A percentile compares a stretch with the other conserved stretches of the same genome.
Conservation (phyloP, 2,113 vertebrate species). For the Varanus salvator region DNA sequence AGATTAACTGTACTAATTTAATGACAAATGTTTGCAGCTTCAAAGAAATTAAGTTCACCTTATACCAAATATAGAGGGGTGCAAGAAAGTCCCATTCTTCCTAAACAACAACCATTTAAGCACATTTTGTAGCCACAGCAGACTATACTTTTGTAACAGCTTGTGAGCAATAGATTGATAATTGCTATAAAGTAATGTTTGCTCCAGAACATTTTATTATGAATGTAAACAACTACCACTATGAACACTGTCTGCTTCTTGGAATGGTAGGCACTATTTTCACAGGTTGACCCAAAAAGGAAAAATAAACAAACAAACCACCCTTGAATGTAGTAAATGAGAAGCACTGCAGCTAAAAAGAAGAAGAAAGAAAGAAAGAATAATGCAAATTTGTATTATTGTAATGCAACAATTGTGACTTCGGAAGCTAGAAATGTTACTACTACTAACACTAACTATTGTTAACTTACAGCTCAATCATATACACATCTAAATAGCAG, state of each 20-base stretch:
- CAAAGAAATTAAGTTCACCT: constrained; percentile 4
- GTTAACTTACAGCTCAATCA: neutral
- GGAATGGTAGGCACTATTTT: neutral
- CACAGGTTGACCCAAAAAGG: neutral
- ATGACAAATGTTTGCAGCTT: constrained; percentile 23
- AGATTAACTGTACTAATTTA: neutral
- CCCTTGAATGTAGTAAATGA: neutral
- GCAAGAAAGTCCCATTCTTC: constrained; percentile 10
- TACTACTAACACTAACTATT: neutral
- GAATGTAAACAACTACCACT: neutral
- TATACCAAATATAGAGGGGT: neutral
- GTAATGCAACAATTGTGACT: neutral
- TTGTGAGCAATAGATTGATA: constrained; percentile 11
- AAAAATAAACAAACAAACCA: neutral
- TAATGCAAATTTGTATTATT: neutral
- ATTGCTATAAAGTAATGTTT: neutral
- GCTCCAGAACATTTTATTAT: neutral
- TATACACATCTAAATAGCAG: neutral
- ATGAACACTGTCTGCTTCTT: neutral
- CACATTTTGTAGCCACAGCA: neutral
- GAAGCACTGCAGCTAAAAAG: neutral
- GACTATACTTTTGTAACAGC: neutral
- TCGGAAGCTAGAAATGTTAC: neutral
- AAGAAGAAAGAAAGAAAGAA: neutral
- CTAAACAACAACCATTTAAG: constrained; percentile 8